A percentile compares a stretch with the other conserved stretches of the same genome.
phyloP scores from a whole-genome alignment of 2,113 vertebrate species.

The Lampris megalopsis region DNA sequence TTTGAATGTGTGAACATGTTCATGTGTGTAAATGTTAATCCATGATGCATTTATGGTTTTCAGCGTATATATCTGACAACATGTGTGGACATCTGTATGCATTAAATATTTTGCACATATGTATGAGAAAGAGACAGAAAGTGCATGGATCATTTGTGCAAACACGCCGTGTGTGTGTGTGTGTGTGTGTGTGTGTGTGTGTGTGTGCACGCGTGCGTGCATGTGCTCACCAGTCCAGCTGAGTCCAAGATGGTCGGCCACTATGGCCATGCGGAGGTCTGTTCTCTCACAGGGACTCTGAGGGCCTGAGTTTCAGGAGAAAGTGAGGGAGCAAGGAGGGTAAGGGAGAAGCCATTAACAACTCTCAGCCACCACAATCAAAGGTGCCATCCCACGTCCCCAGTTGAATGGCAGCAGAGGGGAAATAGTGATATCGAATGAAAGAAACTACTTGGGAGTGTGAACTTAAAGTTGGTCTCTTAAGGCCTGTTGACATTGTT shows the following conservation, averaged over 20 bases:
- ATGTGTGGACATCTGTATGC: no score
- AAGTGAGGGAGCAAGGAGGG: slow-evolving; percentile 26
- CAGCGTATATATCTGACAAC: no score
- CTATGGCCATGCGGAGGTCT: slow-evolving; percentile 98
- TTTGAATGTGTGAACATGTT: neutral
- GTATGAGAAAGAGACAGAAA: no score
- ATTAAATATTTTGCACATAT: no score
- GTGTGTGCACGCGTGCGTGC: neutral
- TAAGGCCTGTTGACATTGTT: neutral
- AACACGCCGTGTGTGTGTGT: neutral
- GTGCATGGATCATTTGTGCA: neutral
- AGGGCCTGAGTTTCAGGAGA: slow-evolving; percentile 91
- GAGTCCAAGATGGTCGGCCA: slow-evolving; percentile 98
- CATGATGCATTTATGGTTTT: no score
- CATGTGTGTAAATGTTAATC: neutral
- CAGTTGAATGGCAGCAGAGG: slow-evolving; percentile 12
- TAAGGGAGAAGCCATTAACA: slow-evolving; percentile 40
- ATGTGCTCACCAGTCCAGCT: slow-evolving; percentile 96
- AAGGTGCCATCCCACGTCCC: neutral
- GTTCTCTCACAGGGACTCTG: slow-evolving; percentile 99
- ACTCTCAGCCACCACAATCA: neutral
- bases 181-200: neutral
- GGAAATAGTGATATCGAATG: slow-evolving; percentile 3
- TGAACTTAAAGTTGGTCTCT: slow-evolving; percentile 56
- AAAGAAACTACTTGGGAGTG: slow-evolving; percentile 50